Evolutionary conservation across 2,888 invertebrate species (phyloP).

Genomic region (Mycalesis mineus): DNA sequence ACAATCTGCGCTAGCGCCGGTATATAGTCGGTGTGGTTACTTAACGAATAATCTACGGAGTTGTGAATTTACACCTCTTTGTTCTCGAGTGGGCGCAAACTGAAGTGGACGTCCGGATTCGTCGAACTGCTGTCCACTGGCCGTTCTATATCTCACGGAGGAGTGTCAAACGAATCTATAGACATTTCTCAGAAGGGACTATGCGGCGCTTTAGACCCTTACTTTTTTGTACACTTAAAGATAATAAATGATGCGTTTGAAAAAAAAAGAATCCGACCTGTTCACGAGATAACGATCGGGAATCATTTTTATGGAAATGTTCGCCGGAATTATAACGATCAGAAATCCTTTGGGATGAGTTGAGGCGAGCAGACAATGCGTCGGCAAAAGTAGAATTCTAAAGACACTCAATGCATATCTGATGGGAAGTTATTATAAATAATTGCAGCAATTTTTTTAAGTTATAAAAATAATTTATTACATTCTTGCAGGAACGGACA

Average conservation of each 20-base stretch:
- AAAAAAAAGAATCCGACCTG: slow-evolving; percentile 76
- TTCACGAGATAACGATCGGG: slow-evolving; percentile 72
- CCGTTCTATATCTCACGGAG: slow-evolving; percentile 69
- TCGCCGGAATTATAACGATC: slow-evolving; percentile 74
- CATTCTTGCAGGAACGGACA: neutral
- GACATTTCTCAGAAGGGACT: slow-evolving; percentile 71
- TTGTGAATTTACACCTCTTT: slow-evolving; percentile 67
- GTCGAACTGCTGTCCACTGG: slow-evolving; percentile 59
- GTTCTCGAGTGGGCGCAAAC: slow-evolving; percentile 43
- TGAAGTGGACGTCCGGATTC: slow-evolving; percentile 49
- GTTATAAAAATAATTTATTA: neutral
- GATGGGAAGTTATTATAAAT: slow-evolving; percentile 33
- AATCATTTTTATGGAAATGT: slow-evolving; percentile 77
- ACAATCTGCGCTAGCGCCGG: slow-evolving; percentile 23
- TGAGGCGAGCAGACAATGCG: slow-evolving; percentile 73
- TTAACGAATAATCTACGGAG: slow-evolving; percentile 29
- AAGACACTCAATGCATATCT: slow-evolving; percentile 45
- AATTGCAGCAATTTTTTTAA: slow-evolving; percentile 8
- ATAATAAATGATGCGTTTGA: slow-evolving; percentile 75
- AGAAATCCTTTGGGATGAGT: slow-evolving; percentile 73
- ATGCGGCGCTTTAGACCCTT: slow-evolving; percentile 73
- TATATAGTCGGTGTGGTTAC: slow-evolving; percentile 27
- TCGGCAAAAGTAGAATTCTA: slow-evolving; percentile 54
- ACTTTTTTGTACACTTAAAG: slow-evolving; percentile 69
- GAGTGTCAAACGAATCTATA: slow-evolving; percentile 73